Conservation (phyloP, 2,113 vertebrate species). For the Mugil cephalus region DNA sequence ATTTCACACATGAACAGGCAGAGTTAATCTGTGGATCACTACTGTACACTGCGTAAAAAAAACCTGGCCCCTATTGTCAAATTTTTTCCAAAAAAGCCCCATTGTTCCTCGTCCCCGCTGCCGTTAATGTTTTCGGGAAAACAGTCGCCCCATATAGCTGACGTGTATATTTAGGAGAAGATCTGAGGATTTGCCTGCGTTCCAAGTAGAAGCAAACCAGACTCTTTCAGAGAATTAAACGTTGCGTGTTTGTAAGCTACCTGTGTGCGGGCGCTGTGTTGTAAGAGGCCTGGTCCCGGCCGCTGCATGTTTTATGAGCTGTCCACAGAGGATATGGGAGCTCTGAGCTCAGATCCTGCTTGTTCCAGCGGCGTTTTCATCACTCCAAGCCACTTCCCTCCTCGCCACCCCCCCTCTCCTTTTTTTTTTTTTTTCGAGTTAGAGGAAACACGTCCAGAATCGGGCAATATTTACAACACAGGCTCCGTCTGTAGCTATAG, state of each 20-base stretch:
- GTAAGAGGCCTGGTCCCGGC: conserved; percentile 70
- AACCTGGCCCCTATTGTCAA: conserved; percentile 43
- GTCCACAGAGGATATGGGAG: conserved; percentile 78
- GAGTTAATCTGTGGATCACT: conserved; percentile 85
- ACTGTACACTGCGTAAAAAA: conserved; percentile 77
- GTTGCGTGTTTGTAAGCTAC: conserved; percentile 53
- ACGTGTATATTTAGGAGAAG: conserved; percentile 50
- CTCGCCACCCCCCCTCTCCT: neutral
- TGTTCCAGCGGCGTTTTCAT: conserved; percentile 76
- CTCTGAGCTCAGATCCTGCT: conserved; percentile 78
- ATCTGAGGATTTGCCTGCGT: conserved; percentile 26
- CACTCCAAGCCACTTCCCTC: conserved; percentile 51
- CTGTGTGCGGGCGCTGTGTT: conserved; percentile 57
- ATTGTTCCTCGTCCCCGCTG: conserved; percentile 59
- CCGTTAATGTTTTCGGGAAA: conserved; percentile 58
- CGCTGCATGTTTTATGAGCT: conserved; percentile 85
- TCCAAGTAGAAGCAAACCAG: conserved; percentile 37
- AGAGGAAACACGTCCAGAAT: conserved; percentile 64
- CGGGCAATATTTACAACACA: conserved; percentile 56
- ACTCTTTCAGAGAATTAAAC: conserved; percentile 50
- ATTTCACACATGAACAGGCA: conserved; percentile 86
- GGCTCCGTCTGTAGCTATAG: conserved; percentile 43
- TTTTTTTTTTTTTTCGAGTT: conserved; percentile 14
- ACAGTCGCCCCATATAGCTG: conserved; percentile 45
- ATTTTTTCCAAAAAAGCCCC: conserved; percentile 43